phyloP scores from a whole-genome alignment of 2,888 invertebrate genomes.

The Dryobota labecula region DNA sequence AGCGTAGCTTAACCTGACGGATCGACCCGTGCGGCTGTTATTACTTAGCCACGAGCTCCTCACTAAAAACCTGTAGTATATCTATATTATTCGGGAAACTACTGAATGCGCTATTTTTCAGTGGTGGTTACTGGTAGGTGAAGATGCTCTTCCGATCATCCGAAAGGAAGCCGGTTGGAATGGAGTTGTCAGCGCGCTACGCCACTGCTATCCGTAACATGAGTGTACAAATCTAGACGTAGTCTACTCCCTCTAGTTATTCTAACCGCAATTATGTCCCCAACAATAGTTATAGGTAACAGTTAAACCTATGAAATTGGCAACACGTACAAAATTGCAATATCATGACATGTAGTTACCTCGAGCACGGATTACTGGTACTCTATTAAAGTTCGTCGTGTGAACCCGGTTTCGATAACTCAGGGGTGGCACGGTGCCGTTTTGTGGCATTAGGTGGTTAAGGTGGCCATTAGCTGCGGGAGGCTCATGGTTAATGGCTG shows the following conservation, averaged over 20 bases:
- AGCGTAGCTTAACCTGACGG: too few relatives aligned
- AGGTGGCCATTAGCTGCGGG: slow-evolving; percentile 16
- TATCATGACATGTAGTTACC: slow-evolving; percentile 66
- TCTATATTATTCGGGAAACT: too few relatives aligned
- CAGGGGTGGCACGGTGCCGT: slow-evolving; percentile 53
- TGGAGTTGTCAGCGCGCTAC: too few relatives aligned
- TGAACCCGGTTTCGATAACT: slow-evolving; percentile 56
- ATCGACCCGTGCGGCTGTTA: too few relatives aligned
- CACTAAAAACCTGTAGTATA: too few relatives aligned
- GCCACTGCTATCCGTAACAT: too few relatives aligned
- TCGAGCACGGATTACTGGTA: slow-evolving; percentile 70
- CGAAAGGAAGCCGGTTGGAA: too few relatives aligned
- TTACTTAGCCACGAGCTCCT: too few relatives aligned
- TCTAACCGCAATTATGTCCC: slow-evolving; percentile 27
- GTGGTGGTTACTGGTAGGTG: too few relatives aligned
- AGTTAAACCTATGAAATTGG: slow-evolving; percentile 56
- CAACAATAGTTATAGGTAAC: slow-evolving; percentile 47
- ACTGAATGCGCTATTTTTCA: too few relatives aligned
- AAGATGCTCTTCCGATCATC: too few relatives aligned
- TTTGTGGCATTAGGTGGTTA: slow-evolving; percentile 9
- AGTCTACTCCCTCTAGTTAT: neutral
- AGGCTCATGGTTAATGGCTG: slow-evolving; percentile 31
- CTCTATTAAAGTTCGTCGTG: slow-evolving; percentile 74
- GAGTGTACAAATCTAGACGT: too few relatives aligned
- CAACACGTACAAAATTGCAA: slow-evolving; percentile 70